A percentile compares a stretch with the other conserved stretches of the same genome.
These are phyloP conservation scores for Styela plicata DNA, from an alignment of 23 tunicate species.

Conservation along the genomic window DNA sequence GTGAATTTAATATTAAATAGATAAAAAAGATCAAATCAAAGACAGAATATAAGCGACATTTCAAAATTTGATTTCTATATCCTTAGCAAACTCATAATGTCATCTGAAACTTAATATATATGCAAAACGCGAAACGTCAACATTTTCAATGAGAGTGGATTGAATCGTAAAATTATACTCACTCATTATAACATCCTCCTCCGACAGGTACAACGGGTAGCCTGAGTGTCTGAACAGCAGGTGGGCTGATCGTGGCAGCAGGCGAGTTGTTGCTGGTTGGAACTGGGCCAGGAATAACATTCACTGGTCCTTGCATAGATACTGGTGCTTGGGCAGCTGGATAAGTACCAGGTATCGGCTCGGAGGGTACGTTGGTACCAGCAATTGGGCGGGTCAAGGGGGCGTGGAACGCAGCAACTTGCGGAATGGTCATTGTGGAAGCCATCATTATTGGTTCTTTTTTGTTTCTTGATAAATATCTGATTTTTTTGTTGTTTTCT, in stretches of 20 bases:
- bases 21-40: no score
- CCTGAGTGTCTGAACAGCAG: slow-evolving; percentile 12
- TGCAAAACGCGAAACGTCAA: no score
- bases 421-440: slow-evolving; percentile 79
- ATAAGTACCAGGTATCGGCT: not conserved
- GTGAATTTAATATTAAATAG: no score
- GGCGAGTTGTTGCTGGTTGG: slow-evolving; percentile 21
- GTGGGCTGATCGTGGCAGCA: slow-evolving; percentile 16
- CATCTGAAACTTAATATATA: no score
- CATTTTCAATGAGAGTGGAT: no score
- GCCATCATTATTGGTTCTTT: slow-evolving; percentile 37
- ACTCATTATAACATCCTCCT: slow-evolving; percentile 97
- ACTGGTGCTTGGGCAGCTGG: slow-evolving; percentile 26
- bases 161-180: slow-evolving; percentile 34
- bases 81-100: no score
- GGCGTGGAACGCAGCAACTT: slow-evolving; percentile 38
- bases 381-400: not conserved
- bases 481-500: not conserved
- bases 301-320: slow-evolving; percentile 39
- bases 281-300: slow-evolving; percentile 34
- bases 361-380: not conserved
- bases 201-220: slow-evolving; percentile 90
- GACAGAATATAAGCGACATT: no score
- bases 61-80: no score
- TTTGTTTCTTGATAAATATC: not conserved